A percentile compares a stretch with the other conserved stretches of the same genome.
phyloP scores from a whole-genome alignment of 2,113 vertebrate genomes.

The Castor canadensis region DNA sequence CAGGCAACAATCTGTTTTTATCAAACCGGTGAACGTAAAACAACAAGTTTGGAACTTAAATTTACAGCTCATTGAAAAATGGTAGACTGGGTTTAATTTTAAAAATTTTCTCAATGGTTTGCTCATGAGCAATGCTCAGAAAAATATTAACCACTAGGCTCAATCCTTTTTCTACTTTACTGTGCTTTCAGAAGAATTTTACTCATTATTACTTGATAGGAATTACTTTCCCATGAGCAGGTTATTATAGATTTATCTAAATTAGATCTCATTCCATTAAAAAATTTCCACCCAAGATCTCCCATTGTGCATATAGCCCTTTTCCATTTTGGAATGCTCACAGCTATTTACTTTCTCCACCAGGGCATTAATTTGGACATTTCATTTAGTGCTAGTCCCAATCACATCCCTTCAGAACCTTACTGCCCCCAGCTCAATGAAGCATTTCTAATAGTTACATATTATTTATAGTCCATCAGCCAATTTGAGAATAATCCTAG shows the following conservation, averaged over 20 bases:
- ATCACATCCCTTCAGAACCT: not conserved
- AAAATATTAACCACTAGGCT: not conserved
- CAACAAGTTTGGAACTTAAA: not conserved
- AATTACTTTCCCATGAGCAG: conserved; percentile 74
- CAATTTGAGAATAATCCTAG: conserved; percentile 54
- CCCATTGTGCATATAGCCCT: conserved; percentile 73
- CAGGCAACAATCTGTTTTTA: not conserved
- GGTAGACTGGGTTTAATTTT: not conserved
- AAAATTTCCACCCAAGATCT: conserved; percentile 74
- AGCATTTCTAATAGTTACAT: conserved; percentile 47
- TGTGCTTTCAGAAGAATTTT: conserved; percentile 71
- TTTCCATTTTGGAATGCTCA: conserved; percentile 77
- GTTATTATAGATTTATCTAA: conserved; percentile 80
- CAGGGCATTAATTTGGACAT: conserved; percentile 58
- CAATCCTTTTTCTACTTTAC: conserved; percentile 69
- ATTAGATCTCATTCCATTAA: conserved; percentile 80
- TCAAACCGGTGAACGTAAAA: not conserved
- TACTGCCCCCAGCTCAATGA: conserved; percentile 53
- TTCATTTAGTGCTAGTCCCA: conserved; percentile 14
- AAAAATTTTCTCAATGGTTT: conserved; percentile 23
- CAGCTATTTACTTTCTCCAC: conserved; percentile 76
- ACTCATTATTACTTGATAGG: conserved; percentile 74
- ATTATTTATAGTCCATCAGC: conserved; percentile 55
- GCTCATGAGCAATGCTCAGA: not conserved
- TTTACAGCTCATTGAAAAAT: conserved; percentile 22